Evolutionary conservation across 2,797 vertebrate species (phyloP), one percentile per base, ranked within the genome.

Genomic region (Taeniopygia guttata): DNA sequence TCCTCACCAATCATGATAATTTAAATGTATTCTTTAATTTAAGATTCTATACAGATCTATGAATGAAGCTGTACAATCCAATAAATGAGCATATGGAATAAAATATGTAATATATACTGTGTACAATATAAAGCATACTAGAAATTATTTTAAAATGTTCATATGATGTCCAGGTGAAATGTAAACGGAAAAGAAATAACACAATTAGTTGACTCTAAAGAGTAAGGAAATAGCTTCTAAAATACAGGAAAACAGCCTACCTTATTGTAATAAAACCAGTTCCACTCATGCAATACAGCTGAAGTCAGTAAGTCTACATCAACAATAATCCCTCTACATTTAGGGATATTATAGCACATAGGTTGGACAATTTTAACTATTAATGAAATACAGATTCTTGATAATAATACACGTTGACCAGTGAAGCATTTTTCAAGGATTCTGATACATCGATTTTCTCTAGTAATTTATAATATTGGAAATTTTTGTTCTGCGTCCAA

Each of bases 371-470:
- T 15, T 58, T 72, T 58, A 25, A 14, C 7, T 76, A n/a, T 29
- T 51, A 43, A 43, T 67, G 11, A 85, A 38, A 59, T 29, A 11
- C 3, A 72, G 42, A 64, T 88, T 64, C 23, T 72, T 68, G 26
- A 16, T 43, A 55, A 40, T 76, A 42, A 84, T 12, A 0, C 23
- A 7, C 2, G 0, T 26, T 70, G 59, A 36, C 4, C 1, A 11
- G 3, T 67, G 23, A 72, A 70, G 12, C 18, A 67, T 60, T 80
- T 88, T 77, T 70, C 27, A 86, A 34, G 11, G 11, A 34, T 48
- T 70, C 15, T 77, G 29, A 67, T 20, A 34, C 5, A 46, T 8
- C 11, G 9, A 26, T 75, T 80, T 90, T 78, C 22, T 46, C 42
- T 42, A n/a, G 30, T 68, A 67, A 59, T 77, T 36, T 86, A 49